Conservation (phyloP, 2,888 invertebrate genomes). For the Dynastes maya region DNA sequence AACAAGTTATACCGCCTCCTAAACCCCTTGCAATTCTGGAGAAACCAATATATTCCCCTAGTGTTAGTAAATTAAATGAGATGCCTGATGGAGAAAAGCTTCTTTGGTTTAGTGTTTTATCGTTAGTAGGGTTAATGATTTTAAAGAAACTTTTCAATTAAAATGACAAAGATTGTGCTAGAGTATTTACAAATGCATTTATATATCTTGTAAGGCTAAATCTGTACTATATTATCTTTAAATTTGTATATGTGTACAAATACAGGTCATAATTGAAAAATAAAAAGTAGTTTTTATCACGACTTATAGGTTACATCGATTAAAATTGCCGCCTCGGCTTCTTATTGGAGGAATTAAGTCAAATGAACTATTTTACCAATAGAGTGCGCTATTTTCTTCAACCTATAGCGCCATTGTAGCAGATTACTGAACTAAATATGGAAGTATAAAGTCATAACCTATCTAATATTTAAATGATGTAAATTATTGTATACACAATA, state of each 20-base stretch:
- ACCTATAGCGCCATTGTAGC: too few relatives aligned
- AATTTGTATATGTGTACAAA: background rate
- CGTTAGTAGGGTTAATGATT: slow-evolving; percentile 47
- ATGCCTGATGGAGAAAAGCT: slow-evolving; percentile 48
- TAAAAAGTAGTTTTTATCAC: too few relatives aligned
- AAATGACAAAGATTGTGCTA: background rate
- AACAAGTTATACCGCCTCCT: background rate
- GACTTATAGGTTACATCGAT: too few relatives aligned
- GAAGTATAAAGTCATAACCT: too few relatives aligned
- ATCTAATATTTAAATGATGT: too few relatives aligned
- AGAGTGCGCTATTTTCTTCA: too few relatives aligned
- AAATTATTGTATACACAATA: too few relatives aligned
- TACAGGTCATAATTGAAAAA: too few relatives aligned
- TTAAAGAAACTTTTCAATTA: slow-evolving; percentile 40
- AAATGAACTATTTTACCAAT: too few relatives aligned
- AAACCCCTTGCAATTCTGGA: background rate
- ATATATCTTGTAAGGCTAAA: slow-evolving; percentile 5
- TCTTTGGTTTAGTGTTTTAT: slow-evolving; percentile 44
- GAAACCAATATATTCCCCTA: background rate
- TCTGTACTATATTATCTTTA: background rate
- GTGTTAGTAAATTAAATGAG: slow-evolving; percentile 14
- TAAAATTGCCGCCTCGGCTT: too few relatives aligned
- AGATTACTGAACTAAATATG: too few relatives aligned
- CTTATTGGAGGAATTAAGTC: too few relatives aligned
- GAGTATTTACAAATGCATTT: slow-evolving; percentile 3